phyloP scores from a whole-genome alignment of 2,797 vertebrate species.

The Chaetophractus vellerosus region DNA sequence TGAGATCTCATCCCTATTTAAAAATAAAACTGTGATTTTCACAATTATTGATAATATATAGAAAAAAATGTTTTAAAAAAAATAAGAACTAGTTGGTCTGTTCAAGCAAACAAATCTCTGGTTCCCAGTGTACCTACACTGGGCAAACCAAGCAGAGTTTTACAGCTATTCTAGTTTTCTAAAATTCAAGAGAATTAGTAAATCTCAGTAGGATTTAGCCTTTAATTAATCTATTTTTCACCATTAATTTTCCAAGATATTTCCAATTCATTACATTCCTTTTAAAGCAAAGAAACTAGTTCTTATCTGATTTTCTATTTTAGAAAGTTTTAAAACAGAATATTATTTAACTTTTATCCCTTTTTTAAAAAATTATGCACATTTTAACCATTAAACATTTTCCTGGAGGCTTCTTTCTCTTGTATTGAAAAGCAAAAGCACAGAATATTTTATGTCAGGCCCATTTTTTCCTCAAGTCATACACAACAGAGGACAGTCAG shows the following conservation, averaged over 20 bases:
- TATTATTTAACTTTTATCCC: conserved; percentile 16
- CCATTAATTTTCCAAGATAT: not conserved
- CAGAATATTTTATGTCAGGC: not conserved
- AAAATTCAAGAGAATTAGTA: not conserved
- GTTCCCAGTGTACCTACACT: not conserved
- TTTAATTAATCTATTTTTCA: not conserved
- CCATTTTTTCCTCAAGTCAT: not conserved
- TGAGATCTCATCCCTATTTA: not conserved
- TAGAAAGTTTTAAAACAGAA: conserved; percentile 45
- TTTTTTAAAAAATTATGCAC: conserved; percentile 55
- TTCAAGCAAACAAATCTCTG: not conserved
- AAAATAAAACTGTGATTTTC: conserved; percentile 25
- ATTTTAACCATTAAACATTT: conserved; percentile 43
- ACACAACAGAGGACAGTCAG: not conserved
- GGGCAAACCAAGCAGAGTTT: not conserved
- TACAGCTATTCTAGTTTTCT: not conserved
- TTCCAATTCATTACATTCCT: not conserved
- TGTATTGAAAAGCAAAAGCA: not conserved
- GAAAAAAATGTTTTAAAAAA: not conserved
- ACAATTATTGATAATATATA: not conserved
- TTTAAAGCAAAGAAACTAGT: not conserved
- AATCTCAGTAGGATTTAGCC: not conserved
- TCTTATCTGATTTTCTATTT: not conserved
- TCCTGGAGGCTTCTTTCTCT: not conserved
- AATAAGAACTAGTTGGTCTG: not conserved